Conservation (phyloP, 2,797 vertebrate species). For the Sebastes glaucus region DNA sequence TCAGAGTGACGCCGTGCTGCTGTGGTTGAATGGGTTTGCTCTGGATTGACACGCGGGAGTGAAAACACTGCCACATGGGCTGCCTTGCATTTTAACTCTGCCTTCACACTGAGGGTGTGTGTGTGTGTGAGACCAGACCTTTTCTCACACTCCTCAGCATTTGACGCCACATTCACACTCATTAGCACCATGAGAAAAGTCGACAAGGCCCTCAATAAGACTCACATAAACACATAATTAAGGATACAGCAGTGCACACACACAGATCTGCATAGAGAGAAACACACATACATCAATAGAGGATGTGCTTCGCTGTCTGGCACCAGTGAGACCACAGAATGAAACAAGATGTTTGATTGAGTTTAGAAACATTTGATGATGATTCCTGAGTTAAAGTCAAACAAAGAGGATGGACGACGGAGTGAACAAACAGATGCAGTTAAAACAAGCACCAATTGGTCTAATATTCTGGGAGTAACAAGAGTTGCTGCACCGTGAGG, state of each 20-base stretch:
- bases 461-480: neutral
- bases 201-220: constrained; percentile 23
- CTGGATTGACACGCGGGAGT: constrained; percentile 24
- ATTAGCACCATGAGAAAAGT: constrained; percentile 51
- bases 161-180: constrained; percentile 52
- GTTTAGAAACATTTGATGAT: constrained; percentile 26
- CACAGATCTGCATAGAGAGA: neutral
- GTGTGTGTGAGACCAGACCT: neutral
- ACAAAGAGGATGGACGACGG: neutral
- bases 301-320: constrained; percentile 15
- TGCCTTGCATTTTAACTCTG: constrained; percentile 24
- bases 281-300: neutral
- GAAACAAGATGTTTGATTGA: constrained; percentile 38
- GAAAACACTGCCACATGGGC: constrained; percentile 48
- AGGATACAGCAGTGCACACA: neutral
- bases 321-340: constrained; percentile 30
- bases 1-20: constrained; percentile 4
- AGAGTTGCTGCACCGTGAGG: neutral
- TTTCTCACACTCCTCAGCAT: constrained; percentile 50
- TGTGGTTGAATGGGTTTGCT: constrained; percentile 33
- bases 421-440: neutral
- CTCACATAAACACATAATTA: neutral
- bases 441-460: too few relatives aligned
- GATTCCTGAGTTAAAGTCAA: neutral
- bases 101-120: constrained; percentile 20